Conservation (phyloP, 2,797 vertebrate species). For the Erpetoichthys calabaricus region DNA sequence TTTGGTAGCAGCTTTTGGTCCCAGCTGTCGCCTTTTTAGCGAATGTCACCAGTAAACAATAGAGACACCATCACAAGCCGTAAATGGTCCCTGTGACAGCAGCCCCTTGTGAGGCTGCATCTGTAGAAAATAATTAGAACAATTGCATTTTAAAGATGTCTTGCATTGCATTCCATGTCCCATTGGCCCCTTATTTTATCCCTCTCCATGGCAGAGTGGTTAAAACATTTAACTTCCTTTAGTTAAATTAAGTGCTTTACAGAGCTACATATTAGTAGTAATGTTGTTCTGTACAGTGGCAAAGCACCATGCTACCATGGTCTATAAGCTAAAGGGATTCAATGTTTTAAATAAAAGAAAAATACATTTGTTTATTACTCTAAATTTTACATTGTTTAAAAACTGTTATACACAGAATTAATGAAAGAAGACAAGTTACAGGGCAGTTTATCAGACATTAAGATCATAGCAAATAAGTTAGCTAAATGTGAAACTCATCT, state of each 20-base stretch:
- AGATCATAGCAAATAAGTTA: too few species aligned
- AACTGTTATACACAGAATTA: too few species aligned
- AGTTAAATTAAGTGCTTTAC: conserved; percentile 63
- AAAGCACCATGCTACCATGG: too few species aligned
- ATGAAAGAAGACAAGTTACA: too few species aligned
- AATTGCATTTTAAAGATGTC: conserved; percentile 88
- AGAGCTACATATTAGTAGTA: conserved; percentile 12
- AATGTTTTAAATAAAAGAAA: background rate
- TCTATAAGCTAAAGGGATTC: too few species aligned
- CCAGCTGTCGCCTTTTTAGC: conserved; percentile 81
- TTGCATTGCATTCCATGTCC: conserved; percentile 63
- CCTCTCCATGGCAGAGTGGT: conserved; percentile 52
- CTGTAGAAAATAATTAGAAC: conserved; percentile 93
- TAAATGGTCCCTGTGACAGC: conserved; percentile 76
- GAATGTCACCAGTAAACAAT: conserved; percentile 57
- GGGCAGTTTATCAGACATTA: too few species aligned
- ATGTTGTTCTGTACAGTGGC: background rate
- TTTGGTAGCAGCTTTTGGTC: conserved; percentile 67
- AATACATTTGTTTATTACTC: background rate
- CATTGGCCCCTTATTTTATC: conserved; percentile 60
- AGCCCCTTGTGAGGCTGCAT: conserved; percentile 76
- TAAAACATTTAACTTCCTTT: conserved; percentile 63
- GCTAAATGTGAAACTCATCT: too few species aligned
- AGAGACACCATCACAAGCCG: conserved; percentile 73
- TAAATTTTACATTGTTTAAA: background rate